Base-by-base conservation (phyloP, 2,888 invertebrate species). In the Chrysina gloriosa region DNA sequence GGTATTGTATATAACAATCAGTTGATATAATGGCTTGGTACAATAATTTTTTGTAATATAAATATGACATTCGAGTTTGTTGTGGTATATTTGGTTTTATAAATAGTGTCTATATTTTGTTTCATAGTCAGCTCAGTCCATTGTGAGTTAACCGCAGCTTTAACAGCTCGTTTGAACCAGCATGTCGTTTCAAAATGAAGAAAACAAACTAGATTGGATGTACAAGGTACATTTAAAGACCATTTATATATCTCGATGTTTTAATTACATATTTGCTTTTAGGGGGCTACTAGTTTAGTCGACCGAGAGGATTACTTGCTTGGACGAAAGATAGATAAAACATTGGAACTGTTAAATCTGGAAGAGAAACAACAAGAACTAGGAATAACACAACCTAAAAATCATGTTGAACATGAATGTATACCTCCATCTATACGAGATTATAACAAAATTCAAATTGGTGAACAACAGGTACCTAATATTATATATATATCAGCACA, bases 261-360 rank as follows among this genome's bases (percentile, higher is more conserved):
- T 54, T 3, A 29, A 48, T 2, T 63, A 21, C 36, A 50, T 65
- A 69, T 52, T 68, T 42, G 25, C 9, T 39, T 82, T 23, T 78
- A 88, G 87, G 86, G 87, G 77, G 87, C 88, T 50, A 87, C 86
- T 71, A 86, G 87, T 77, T 84, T 86, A 73, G 87, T 89, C 0
- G 91, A 96, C 75, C 86, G 92, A 25, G 97, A 97, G 80, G 96
- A 96, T 71, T 97, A 96, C 84, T 85, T 97, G 21, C 84, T 95
- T 34, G 97, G 97, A 0, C 89, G 92, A 76, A 85, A 89, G 47
- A 88, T 94, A 66, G 96, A 96, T 76, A 94, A 93, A 83, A 89
- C 90, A 58, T 89, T 93, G 82, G 92, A 93, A 70, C 85, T 89
- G 70, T 77, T 89, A 63, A 86, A 87, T 63, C 85, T 86, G 16